Percentiles rank a stretch among this genome's conserved stretches.
Conservation (phyloP, 2,113 vertebrate genomes). For the Myrmecobius fasciatus region DNA sequence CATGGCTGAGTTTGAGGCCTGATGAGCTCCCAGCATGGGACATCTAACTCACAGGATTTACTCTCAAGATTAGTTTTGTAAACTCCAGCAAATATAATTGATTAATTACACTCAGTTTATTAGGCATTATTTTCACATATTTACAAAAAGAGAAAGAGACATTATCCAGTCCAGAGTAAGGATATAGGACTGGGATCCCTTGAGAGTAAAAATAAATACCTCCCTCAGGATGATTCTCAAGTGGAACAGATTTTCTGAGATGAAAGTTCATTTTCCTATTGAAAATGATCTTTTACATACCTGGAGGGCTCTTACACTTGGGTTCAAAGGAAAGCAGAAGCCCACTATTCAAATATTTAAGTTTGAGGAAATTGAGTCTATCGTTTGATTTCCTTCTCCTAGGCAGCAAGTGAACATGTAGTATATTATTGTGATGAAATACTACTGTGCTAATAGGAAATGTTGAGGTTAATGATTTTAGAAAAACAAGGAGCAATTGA, state of each 20-base stretch:
- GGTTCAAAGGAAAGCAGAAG: slow-evolving; percentile 18
- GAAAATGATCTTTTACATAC: slow-evolving; percentile 63
- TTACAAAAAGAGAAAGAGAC: neutral
- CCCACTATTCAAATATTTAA: slow-evolving; percentile 73
- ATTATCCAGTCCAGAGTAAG: neutral
- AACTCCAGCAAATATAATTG: neutral
- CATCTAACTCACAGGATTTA: neutral
- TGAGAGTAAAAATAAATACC: neutral
- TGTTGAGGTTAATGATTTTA: too few species aligned
- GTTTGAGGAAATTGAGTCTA: slow-evolving; percentile 49
- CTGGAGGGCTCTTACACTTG: slow-evolving; percentile 5
- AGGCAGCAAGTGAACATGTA: slow-evolving; percentile 18
- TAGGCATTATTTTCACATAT: neutral
- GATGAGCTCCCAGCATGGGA: accelerated
- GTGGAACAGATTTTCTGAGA: slow-evolving; percentile 48
- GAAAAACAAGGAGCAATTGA: too few species aligned
- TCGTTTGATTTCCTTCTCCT: slow-evolving; percentile 64
- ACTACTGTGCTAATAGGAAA: too few species aligned
- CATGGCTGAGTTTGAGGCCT: neutral
- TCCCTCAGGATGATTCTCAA: slow-evolving; percentile 36
- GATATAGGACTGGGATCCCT: accelerated
- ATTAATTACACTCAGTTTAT: slow-evolving; percentile 8
- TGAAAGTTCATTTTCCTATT: slow-evolving; percentile 61
- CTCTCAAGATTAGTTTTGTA: neutral
- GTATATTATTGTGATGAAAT: too few species aligned